Evolutionary conservation across 2,797 vertebrate species (phyloP), one percentile per base, ranked within the genome.

Genomic region (Chromis chromis): DNA sequence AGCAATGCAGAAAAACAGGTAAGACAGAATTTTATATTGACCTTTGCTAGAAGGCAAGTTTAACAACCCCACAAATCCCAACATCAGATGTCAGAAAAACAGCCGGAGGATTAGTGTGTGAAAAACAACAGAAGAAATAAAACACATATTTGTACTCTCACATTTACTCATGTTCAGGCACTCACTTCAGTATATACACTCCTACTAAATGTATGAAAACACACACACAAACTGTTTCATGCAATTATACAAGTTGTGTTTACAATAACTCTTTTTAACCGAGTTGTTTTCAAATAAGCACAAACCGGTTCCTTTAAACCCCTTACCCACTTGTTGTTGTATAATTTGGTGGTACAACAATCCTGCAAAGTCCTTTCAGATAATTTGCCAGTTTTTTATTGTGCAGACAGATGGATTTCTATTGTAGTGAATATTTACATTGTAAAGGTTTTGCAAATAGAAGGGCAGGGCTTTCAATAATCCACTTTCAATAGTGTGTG

Each of bases 1-100:
- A 59, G 27, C 8, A 72, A 56, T 62, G 65, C 6, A 3, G 55
- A 3, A 52, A 57, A 74, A 55, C 59, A 49, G 50, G 54, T 19
- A 52, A 10, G 6, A 61, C 49, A 40, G 60, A 67, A 27, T 65
- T 33, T n/a, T 44, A 54, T 31, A 46, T 28, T 13, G 27, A 58
- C 24, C 6, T 64, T 17, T 36, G 19, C 22, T 48, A 9, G 54
- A 65, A 24, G 10, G 54, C 5, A 3, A 11, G 9, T 4, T 3
- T 31, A 67, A 76, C 50, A 53, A 44, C 39, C 10, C 54, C 12
- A 27, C 19, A 31, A 25, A 44, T 17, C 48, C 9, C 16, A 31
- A 65, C 55, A 49, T 46, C 33, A 53, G 39, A 70, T 10, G 2
- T 52, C 60, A 50, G 8, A 0, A 65, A 68, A 46, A 55, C 2